phyloP scores from a whole-genome alignment of 2,888 invertebrate genomes.

The Idaea dimidiata region DNA sequence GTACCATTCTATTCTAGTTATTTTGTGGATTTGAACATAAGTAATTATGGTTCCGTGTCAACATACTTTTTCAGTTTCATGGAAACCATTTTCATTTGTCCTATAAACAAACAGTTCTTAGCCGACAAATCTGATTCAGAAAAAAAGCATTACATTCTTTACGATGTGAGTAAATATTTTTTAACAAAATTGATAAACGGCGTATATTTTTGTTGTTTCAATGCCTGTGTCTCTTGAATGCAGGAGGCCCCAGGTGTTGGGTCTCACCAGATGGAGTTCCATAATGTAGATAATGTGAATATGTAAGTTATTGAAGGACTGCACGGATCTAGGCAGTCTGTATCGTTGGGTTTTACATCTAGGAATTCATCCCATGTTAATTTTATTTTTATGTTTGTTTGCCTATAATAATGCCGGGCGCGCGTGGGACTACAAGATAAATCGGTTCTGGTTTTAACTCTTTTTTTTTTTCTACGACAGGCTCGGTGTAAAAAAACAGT shows the following conservation, averaged over 20 bases:
- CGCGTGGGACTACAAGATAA: conserved; percentile 76
- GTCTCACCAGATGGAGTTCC: conserved; percentile 76
- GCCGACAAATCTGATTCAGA: not conserved
- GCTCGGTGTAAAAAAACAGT: conserved; percentile 67
- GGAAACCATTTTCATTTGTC: not conserved
- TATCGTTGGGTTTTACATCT: conserved; percentile 80
- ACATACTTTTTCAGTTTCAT: conserved; percentile 1
- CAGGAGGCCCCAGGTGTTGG: conserved; percentile 65
- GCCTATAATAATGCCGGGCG: conserved; percentile 67
- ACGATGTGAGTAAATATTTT: conserved; percentile 11
- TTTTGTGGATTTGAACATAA: conserved; percentile 27
- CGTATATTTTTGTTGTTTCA: conserved; percentile 50
- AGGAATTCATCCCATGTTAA: conserved; percentile 62
- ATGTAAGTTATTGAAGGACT: conserved; percentile 76
- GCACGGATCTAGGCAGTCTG: conserved; percentile 64
- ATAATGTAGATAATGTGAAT: conserved; percentile 80
- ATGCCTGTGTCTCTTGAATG: conserved; percentile 46
- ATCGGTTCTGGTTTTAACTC: conserved; percentile 69
- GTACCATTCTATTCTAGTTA: not conserved
- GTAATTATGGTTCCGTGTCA: conserved; percentile 31
- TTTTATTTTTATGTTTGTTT: conserved; percentile 67
- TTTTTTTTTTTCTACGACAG: conserved; percentile 62
- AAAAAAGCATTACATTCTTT: conserved; percentile 7
- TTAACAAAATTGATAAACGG: conserved; percentile 50
- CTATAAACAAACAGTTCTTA: conserved; percentile 2